Evolutionary conservation across 1,140 invertebrate genomes (phyloP), one percentile per base, ranked within the genome.

Genomic region (Pentalonia nigronervosa): DNA sequence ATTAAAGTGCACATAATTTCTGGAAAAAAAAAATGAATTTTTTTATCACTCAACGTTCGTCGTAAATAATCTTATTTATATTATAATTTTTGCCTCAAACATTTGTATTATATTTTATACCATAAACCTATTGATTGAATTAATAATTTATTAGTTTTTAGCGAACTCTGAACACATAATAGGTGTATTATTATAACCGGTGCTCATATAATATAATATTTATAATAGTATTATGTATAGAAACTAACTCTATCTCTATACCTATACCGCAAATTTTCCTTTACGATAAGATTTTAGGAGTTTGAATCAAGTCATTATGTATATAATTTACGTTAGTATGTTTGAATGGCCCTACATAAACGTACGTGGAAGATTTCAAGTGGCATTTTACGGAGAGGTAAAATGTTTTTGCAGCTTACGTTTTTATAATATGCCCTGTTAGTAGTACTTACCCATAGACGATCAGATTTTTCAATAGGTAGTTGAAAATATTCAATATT

Each of bases 131-230:
- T 88, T 48, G n/a, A 25, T 88, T 48, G n/a, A 88, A 34, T n/a
- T 14, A 45, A 88, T 50, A 88, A 88, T 88, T 88, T 34, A 88
- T n/a, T 47, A 20, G n/a, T n/a, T 88, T 48, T 88, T 88, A 48
- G 34, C 47, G 0, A 41, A 48, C 48, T 17, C 8, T 41, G 30
- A 48, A 30, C 25, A 30, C 25, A 25, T 30, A 48, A 45, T 36
- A 76, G 34, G 11, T 11, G 30, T 67, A 67, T 56, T 56, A 25
- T 56, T 25, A 25, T 56, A 56, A 25, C 23, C 23, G 23, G 53
- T 56, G 7, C 56, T 25, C 30, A 30, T 60, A 3, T 30, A 60
- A 60, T 56, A 56, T 56, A 56, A 20, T 53, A 53, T 53, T 53
- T 53, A 25, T 60, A 60, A 60, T 67, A 30, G 11, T 30, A 30